Conservation (phyloP, 2,888 invertebrate species). For the Liodrosophila aerea region DNA sequence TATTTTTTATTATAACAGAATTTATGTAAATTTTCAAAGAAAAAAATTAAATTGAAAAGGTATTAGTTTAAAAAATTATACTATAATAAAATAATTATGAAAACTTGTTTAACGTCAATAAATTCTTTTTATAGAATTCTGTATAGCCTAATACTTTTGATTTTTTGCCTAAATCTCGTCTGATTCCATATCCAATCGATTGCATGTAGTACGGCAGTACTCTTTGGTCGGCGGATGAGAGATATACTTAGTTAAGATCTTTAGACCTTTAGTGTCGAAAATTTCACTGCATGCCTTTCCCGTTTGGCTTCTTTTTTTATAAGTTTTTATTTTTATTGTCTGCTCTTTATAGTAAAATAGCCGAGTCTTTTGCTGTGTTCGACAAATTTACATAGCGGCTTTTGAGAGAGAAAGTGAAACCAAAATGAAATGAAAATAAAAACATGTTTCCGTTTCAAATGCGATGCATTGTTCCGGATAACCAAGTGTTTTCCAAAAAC, state of each 20-base stretch:
- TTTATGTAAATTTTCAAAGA: background rate
- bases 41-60: too few relatives aligned
- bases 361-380: conserved; percentile 15
- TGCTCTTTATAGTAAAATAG: conserved; percentile 16
- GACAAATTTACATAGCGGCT: conserved; percentile 41
- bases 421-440: conserved; percentile 2
- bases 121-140: too few relatives aligned
- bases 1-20: background rate
- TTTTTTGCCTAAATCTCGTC: too few relatives aligned
- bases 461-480: conserved; percentile 26
- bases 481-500: conserved; percentile 30
- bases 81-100: too few relatives aligned
- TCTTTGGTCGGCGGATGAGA: too few relatives aligned
- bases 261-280: conserved; percentile 18
- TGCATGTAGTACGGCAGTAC: too few relatives aligned
- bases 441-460: conserved; percentile 43
- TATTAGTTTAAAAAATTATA: too few relatives aligned
- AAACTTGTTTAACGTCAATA: too few relatives aligned
- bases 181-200: too few relatives aligned
- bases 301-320: conserved; percentile 14
- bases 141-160: too few relatives aligned
- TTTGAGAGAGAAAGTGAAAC: conserved; percentile 41
- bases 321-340: conserved; percentile 21
- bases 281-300: conserved; percentile 48
- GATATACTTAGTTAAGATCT: background rate